Evolutionary conservation across 2,888 invertebrate species (phyloP).

Genomic region (Harpagoxenus sublaevis): DNA sequence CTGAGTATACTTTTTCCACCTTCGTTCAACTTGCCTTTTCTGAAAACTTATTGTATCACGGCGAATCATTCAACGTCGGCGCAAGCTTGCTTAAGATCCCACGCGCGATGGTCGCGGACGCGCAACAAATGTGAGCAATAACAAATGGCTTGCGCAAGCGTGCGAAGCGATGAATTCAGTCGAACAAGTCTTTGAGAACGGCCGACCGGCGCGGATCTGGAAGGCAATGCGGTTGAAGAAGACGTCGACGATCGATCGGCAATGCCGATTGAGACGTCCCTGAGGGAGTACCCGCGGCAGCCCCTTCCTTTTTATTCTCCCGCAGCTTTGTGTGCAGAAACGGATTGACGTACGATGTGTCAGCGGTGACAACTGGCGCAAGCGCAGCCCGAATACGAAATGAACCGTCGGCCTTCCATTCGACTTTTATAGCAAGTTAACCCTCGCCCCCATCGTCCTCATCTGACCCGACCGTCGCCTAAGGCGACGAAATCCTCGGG

Average conservation of each 20-base stretch:
- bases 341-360: conserved; percentile 86
- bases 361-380: conserved; percentile 86
- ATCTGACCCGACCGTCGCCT: conserved; percentile 48
- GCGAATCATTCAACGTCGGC: conserved; percentile 20
- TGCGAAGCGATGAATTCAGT: conserved; percentile 46
- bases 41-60: not conserved
- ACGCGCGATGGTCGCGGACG: conserved; percentile 9
- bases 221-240: conserved; percentile 70
- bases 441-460: conserved; percentile 60
- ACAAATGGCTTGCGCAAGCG: conserved; percentile 37
- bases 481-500: conserved; percentile 44
- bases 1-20: not conserved
- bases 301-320: conserved; percentile 73
- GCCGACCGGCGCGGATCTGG: conserved; percentile 50
- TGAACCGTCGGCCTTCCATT: conserved; percentile 77
- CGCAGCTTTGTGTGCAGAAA: conserved; percentile 83
- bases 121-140: conserved; percentile 40
- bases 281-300: conserved; percentile 68
- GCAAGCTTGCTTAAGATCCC: conserved; percentile 12
- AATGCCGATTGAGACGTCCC: conserved; percentile 83
- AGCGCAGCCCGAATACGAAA: conserved; percentile 85
- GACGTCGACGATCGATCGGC: conserved; percentile 79
- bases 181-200: conserved; percentile 29
- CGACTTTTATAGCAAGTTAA: conserved; percentile 54
- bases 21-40: not conserved